Base-by-base conservation (phyloP, 2,888 invertebrate genomes). In the Margaritifera margaritifera region DNA sequence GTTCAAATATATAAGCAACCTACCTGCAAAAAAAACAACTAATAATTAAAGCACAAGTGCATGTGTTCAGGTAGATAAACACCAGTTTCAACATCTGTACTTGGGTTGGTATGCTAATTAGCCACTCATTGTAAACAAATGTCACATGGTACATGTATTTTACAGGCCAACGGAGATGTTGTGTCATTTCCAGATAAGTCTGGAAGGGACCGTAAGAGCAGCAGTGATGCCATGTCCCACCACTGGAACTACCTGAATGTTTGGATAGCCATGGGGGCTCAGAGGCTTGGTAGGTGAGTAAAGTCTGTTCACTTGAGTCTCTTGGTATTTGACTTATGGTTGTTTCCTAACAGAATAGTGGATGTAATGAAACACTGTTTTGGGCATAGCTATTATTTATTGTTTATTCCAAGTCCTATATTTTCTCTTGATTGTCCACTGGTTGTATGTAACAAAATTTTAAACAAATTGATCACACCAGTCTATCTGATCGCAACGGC, bases 181-280 rank as follows among this genome's bases (percentile, higher is more conserved):
- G 18, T 77, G 31, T 77, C 79, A 6, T 79, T 64, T 50, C 67
- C 74, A 31, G 74, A 69, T 22, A 73, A 69, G 19, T 25, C 52
- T 1, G 79, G 70, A 3, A 59, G 58, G 31, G 72, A 72, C 19
- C 62, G 74, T 31, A 79, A 79, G 56, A 75, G 74, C 20, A 27
- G 61, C 15, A 68, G 64, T 62, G 73, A 69, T 58, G 67, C 73
- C 2, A 73, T 75, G 74, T 58, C 66, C 18, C 72, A 74, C 25
- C 75, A 64, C 61, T 79, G 79, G 79, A 57, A 64, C 19, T 79
- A 79, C 56, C 75, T 79, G 74, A 79, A 79, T 58, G 64, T 53
- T 20, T 79, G 79, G 79, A 61, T 79, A 15, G 77, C 79, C 24
- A 77, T 79, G 75, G 79, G 69, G n/a, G 77, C 79, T 19, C 79